These are phyloP conservation scores for Eulimnadia texana DNA, from an alignment of 1,140 invertebrate genomes.

Conservation along the genomic window DNA sequence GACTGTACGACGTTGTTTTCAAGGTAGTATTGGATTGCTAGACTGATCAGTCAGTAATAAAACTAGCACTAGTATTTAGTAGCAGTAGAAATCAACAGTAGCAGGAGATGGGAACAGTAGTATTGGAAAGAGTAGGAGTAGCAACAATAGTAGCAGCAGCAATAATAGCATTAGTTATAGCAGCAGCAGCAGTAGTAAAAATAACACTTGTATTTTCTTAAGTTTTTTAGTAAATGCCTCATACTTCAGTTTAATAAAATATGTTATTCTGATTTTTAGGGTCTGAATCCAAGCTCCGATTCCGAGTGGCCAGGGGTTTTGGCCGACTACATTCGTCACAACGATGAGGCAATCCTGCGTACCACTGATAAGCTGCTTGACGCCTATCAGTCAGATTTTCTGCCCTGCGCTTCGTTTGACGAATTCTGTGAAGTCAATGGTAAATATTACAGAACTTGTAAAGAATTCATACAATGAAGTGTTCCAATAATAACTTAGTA, in stretches of 20 bases:
- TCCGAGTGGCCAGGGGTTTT: conserved; percentile 74
- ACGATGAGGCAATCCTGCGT: conserved; percentile 79
- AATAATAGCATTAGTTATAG: neutral
- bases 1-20: conserved; percentile 56
- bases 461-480: too few relatives aligned
- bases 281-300: conserved; percentile 35
- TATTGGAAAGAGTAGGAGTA: too few relatives aligned
- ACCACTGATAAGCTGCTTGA: conserved; percentile 65
- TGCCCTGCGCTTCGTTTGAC: conserved; percentile 72
- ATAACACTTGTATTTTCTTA: too few relatives aligned
- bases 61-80: too few relatives aligned
- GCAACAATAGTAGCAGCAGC: too few relatives aligned
- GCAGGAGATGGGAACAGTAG: too few relatives aligned
- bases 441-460: too few relatives aligned
- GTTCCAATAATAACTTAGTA: too few relatives aligned
- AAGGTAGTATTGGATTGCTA: conserved; percentile 38
- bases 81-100: too few relatives aligned
- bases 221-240: too few relatives aligned
- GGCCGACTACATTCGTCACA: conserved; percentile 84
- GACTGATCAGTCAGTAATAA: too few relatives aligned
- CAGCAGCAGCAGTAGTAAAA: too few relatives aligned
- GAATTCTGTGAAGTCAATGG: conserved; percentile 83
- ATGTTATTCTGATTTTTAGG: conserved; percentile 2
- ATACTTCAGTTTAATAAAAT: neutral
- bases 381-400: conserved; percentile 70